Evolutionary conservation across 2,113 vertebrate genomes (phyloP), one percentile per base, ranked within the genome.

Genomic region (Salvelinus alpinus): DNA sequence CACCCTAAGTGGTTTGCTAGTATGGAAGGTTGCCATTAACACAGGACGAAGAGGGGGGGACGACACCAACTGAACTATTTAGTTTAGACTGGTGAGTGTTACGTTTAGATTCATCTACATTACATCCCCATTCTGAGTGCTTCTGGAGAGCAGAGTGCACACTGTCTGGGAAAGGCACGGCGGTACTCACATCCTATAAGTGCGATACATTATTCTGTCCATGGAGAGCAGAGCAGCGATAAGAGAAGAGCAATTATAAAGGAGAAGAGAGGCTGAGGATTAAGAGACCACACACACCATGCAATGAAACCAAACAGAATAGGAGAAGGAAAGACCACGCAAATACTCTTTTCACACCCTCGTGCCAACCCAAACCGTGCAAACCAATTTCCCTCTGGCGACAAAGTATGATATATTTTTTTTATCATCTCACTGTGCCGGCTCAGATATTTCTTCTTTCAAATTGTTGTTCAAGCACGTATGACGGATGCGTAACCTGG

Each of bases 121-220:
- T 34, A 70, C 18, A 11, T 60, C 71, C 68, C 68, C 44, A 22
- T 20, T 25, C 25, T 70, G 75, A 73, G 78, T 74, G 77, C 67
- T 75, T 69, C 70, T 59, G 13, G 44, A 84, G 71, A 44, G 73
- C 65, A 82, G 34, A 85, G 71, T 38, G 74, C 65, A 82, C 38
- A 76, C 14, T 77, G 70, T 67, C 13, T 54, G 11, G 72, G 83
- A 0, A 80, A 76, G 84, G 91, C 78, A 70, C 84, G 74, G 79
- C 69, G 70, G 94, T 99, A 99, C 98, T 99, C 96, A 99, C 98
- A 99, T 99, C 94, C 96, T 98, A 94, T 99, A 99, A 89, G 98
- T 99, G 94, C 97, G 97, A 97, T 99, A 99, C 97, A 99, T 99
- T 95, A 98, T 95, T 97, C 97, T 99, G 96, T 95, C 97, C 97